Conservation (phyloP, 35 echinoderm and acorn worm species). For the Diadema setosum region DNA sequence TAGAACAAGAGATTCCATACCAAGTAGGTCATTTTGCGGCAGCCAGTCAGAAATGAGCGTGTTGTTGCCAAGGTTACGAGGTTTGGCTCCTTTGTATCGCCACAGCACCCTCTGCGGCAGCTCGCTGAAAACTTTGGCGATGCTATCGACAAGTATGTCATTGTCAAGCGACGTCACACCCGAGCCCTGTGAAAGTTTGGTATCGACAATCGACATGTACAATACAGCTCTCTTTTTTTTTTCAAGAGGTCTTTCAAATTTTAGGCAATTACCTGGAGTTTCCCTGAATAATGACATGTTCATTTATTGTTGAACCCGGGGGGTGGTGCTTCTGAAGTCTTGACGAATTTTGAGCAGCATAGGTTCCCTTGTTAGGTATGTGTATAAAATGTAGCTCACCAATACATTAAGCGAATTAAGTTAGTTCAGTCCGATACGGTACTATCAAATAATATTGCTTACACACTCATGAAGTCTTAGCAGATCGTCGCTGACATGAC, state of each 20-base stretch:
- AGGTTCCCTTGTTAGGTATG: too few species aligned
- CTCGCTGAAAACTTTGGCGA: not conserved
- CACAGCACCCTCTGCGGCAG: constrained; percentile 18
- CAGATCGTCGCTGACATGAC: too few species aligned
- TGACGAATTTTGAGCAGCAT: too few species aligned
- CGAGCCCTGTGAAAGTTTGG: not conserved
- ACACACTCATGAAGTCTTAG: too few species aligned
- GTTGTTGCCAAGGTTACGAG: not conserved
- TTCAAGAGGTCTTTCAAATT: not conserved
- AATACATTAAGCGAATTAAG: too few species aligned
- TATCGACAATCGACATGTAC: not conserved
- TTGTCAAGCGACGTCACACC: not conserved
- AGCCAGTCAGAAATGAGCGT: not conserved
- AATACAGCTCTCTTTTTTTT: not conserved
- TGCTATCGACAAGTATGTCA: not conserved
- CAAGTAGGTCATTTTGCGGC: constrained; percentile 23
- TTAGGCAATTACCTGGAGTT: not conserved
- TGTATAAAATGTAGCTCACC: too few species aligned
- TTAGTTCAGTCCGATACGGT: too few species aligned
- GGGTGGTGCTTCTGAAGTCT: too few species aligned
- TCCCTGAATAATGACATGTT: not conserved
- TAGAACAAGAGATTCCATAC: too few species aligned
- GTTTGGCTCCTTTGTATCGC: not conserved
- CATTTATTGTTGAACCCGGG: not conserved
- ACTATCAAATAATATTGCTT: too few species aligned